Percentiles rank a stretch among this genome's conserved stretches.
Conservation (phyloP, 2,797 vertebrate genomes). For the Anguilla megastoma region DNA sequence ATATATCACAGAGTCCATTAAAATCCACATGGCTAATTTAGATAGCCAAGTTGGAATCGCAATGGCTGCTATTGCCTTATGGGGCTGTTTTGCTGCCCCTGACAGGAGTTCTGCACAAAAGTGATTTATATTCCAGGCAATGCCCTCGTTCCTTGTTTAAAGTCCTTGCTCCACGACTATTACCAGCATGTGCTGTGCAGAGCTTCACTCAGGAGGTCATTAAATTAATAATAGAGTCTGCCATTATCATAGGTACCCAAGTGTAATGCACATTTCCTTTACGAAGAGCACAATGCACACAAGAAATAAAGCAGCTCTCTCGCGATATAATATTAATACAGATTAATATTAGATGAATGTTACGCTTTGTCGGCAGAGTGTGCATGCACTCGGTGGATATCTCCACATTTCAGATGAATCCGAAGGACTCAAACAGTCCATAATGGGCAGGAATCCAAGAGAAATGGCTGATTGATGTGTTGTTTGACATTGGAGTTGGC, state of each 20-base stretch:
- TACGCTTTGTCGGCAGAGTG: background rate
- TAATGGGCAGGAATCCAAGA: background rate
- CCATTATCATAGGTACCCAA: conserved; percentile 1
- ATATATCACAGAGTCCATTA: background rate
- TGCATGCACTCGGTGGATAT: background rate
- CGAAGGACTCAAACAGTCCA: background rate
- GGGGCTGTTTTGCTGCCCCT: background rate
- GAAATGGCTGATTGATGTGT: background rate
- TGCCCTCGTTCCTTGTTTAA: conserved; percentile 7
- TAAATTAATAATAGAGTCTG: background rate
- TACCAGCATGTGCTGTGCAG: background rate
- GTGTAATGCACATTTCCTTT: conserved; percentile 2
- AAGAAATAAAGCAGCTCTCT: background rate
- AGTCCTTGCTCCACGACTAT: conserved; percentile 11
- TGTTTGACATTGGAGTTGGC: conserved; percentile 19
- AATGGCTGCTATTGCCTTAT: background rate
- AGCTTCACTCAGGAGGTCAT: background rate
- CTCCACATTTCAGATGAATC: background rate
- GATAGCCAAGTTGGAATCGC: background rate
- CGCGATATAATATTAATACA: background rate
- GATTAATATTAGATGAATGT: background rate
- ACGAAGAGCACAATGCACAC: background rate
- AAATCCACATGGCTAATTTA: conserved; percentile 15
- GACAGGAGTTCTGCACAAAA: background rate
- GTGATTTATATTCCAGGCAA: conserved; percentile 21